Evolutionary conservation across 2,888 invertebrate genomes (phyloP).

Genomic region (Diabrotica balteata): DNA sequence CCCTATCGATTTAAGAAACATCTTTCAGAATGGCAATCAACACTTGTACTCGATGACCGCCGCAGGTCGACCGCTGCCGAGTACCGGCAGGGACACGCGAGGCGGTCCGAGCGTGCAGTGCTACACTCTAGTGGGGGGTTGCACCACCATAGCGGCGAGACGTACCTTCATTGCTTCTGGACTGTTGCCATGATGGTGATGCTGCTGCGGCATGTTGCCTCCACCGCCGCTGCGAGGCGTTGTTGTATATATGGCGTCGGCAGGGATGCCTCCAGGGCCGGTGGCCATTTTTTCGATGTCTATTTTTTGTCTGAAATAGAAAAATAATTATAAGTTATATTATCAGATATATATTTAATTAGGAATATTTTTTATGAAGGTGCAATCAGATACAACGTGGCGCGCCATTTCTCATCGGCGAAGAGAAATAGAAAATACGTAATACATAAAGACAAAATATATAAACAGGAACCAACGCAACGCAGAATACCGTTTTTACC

Average conservation of each 20-base stretch:
- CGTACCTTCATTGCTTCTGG: constrained; percentile 89
- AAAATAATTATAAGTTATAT: background rate
- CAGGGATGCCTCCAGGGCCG: constrained; percentile 69
- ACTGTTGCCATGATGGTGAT: constrained; percentile 46
- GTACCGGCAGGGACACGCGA: constrained; percentile 42
- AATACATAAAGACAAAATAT: too few relatives aligned
- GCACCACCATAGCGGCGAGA: constrained; percentile 87
- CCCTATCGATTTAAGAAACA: constrained; percentile 4
- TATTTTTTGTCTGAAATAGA: constrained; percentile 53
- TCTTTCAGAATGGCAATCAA: constrained; percentile 50
- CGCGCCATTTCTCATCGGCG: too few relatives aligned
- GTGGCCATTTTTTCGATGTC: constrained; percentile 61
- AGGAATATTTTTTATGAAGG: too few relatives aligned
- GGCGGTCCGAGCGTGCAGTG: constrained; percentile 58
- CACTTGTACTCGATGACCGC: constrained; percentile 60
- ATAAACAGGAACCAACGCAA: too few relatives aligned
- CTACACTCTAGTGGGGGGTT: constrained; percentile 86
- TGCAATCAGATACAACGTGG: too few relatives aligned
- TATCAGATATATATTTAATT: too few relatives aligned
- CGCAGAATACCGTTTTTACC: too few relatives aligned
- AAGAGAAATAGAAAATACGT: too few relatives aligned
- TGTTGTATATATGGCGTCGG: constrained; percentile 78
- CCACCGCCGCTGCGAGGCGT: constrained; percentile 46
- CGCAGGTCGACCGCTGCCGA: constrained; percentile 53
- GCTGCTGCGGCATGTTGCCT: constrained; percentile 24